Conservation (phyloP, 2,113 vertebrate genomes). For the Platichthys flesus region DNA sequence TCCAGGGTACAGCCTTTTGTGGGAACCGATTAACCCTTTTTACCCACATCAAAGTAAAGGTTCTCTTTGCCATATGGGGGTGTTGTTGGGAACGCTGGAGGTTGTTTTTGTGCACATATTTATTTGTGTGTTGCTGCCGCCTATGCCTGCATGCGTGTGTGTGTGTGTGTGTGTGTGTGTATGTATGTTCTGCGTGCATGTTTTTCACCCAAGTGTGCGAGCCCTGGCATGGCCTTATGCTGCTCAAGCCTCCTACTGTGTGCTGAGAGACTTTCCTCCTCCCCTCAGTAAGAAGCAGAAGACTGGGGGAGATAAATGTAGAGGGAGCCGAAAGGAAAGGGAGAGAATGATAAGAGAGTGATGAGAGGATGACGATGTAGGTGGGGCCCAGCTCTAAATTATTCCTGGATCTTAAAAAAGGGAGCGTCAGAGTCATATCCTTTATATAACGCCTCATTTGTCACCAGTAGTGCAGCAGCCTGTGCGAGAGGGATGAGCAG, state of each 20-base stretch:
- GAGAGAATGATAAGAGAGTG: conserved; percentile 6
- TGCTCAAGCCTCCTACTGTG: conserved; percentile 35
- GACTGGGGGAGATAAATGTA: conserved; percentile 16
- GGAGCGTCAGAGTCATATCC: not conserved
- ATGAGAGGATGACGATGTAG: not conserved
- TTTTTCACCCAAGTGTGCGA: conserved; percentile 36
- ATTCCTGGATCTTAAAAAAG: conserved; percentile 1
- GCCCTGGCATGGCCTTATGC: conserved; percentile 41
- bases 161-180: not conserved
- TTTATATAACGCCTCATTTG: not conserved
- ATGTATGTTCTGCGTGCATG: not conserved
- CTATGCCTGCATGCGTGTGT: not conserved
- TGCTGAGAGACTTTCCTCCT: conserved; percentile 34
- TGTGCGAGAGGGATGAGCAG: not conserved
- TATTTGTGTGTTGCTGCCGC: conserved; percentile 25
- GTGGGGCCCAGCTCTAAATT: not conserved
- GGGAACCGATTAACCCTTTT: conserved; percentile 66
- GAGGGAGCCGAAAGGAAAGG: conserved; percentile 1
- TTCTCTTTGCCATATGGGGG: conserved; percentile 35
- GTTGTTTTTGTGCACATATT: conserved; percentile 43
- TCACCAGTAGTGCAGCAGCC: not conserved
- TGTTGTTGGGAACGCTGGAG: conserved; percentile 30
- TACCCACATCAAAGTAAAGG: conserved; percentile 47
- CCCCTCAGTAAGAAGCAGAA: conserved; percentile 23
- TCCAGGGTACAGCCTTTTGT: conserved; percentile 26